Base-by-base conservation (phyloP, 1,140 invertebrate species). In the Orchesella cincta region DNA sequence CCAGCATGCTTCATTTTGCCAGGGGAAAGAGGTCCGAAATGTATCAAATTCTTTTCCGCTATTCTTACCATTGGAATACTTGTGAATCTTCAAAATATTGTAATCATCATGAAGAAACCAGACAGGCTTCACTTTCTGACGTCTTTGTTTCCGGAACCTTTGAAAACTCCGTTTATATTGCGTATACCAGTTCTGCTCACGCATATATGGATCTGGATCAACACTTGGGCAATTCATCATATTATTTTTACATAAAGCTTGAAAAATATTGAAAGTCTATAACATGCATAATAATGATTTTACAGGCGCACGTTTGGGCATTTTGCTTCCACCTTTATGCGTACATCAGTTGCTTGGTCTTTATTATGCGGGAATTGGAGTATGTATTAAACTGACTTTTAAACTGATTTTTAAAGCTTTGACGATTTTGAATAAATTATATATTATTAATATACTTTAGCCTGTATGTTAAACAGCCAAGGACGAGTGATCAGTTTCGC, bases 261-360 rank as follows among this genome's bases (percentile, higher is more conserved):
- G n/a, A n/a, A n/a, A n/a, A n/a, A n/a, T n/a, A n/a, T n/a, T n/a
- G n/a, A n/a, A n/a, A n/a, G n/a, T n/a, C n/a, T n/a, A n/a, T n/a
- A n/a, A n/a, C n/a, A n/a, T n/a, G n/a, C n/a, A n/a, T 20, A 20
- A 12, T 46, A 46, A 46, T 46, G 8, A 12, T 46, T 46, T 46
- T 46, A 12, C 20, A 46, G 39, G 20, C 62, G n/a, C 26, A 67
- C 5, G 31, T 67, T 29, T 67, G 62, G 62, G 29, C 31, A 8
- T 29, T 33, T n/a, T 31, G 3, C 31, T 67, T 67, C 33, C 62
- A 67, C 23, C 23, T 31, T 12, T 67, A 67, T 29, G n/a, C 31
- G 8, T 67, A 67, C 62, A 67, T 67, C n/a, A 67, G 28, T 12
- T 67, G 62, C 62, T 14, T 29, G 26, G 62, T 67, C 1, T 67